These are phyloP conservation scores for Andrena flavipes DNA, from an alignment of 2,888 invertebrate genomes.

Conservation along the genomic window DNA sequence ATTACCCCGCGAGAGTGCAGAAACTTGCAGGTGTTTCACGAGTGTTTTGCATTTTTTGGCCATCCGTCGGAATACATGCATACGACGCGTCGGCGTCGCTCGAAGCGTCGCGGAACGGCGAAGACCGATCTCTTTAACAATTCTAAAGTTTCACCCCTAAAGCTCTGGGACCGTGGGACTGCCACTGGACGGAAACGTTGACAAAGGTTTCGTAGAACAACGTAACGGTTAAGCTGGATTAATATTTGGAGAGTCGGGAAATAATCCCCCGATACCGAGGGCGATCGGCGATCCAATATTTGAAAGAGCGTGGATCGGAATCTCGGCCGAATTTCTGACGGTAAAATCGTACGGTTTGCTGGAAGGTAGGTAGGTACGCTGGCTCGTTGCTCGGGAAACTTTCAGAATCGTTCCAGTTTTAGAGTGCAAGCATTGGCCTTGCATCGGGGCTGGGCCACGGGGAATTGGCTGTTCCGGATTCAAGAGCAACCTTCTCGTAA, in stretches of 20 bases:
- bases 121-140: neutral
- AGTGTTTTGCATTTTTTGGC: neutral
- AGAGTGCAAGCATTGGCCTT: neutral
- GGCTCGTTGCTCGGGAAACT: neutral
- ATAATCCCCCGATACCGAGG: slow-evolving; percentile 28
- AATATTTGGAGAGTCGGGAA: slow-evolving; percentile 32
- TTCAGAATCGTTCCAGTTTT: neutral
- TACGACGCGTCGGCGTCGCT: too few species aligned
- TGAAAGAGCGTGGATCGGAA: slow-evolving; percentile 36
- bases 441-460: neutral
- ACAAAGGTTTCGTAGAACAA: slow-evolving; percentile 20
- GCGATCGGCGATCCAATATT: slow-evolving; percentile 39
- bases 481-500: neutral
- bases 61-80: too few species aligned
- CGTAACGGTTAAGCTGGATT: slow-evolving; percentile 32
- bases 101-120: too few species aligned
- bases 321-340: neutral
- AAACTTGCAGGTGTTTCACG: slow-evolving; percentile 8
- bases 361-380: neutral
- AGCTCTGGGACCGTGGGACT: neutral
- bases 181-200: slow-evolving; percentile 2
- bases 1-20: slow-evolving; percentile 19
- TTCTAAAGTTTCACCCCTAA: neutral
- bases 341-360: slow-evolving; percentile 15
- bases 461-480: slow-evolving; percentile 2